Percentiles rank a stretch among this genome's conserved stretches.
phyloP scores from a whole-genome alignment of 1,140 invertebrate genomes.

The Platorchestia sp. region DNA sequence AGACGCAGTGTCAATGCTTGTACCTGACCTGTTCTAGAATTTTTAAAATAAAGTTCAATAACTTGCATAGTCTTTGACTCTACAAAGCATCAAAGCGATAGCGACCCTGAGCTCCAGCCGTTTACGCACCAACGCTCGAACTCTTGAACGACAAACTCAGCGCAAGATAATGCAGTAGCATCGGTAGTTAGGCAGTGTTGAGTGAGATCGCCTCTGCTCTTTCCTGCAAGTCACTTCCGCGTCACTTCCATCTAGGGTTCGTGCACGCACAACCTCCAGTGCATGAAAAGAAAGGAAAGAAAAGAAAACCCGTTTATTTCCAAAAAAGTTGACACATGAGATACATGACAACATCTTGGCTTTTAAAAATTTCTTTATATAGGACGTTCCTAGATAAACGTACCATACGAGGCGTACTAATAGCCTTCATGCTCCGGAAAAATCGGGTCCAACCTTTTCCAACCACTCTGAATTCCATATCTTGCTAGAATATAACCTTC shows the following conservation, averaged over 20 bases:
- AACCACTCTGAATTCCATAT: neutral
- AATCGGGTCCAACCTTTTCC: neutral
- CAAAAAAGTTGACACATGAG: too few species aligned
- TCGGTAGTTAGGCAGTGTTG: neutral
- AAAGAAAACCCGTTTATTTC: too few species aligned
- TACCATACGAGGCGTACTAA: too few species aligned
- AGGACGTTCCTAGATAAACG: too few species aligned
- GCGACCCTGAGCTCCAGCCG: neutral
- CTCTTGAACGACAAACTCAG: neutral
- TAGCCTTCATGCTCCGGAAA: neutral
- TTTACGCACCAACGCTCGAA: neutral
- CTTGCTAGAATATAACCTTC: neutral
- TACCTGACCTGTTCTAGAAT: neutral
- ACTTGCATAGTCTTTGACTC: neutral
- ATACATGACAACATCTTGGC: too few species aligned
- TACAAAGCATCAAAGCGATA: neutral
- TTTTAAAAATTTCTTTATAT: too few species aligned
- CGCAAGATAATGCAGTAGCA: neutral
- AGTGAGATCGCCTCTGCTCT: neutral
- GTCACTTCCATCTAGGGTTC: neutral
- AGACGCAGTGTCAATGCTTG: neutral
- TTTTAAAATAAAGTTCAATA: neutral
- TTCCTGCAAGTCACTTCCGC: neutral
- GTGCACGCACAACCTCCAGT: neutral
- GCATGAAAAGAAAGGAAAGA: too few species aligned